Percentiles rank a stretch among this genome's conserved stretches.
Evolutionary conservation across 2,113 vertebrate genomes (phyloP).

Genomic region (Istiophorus platypterus): DNA sequence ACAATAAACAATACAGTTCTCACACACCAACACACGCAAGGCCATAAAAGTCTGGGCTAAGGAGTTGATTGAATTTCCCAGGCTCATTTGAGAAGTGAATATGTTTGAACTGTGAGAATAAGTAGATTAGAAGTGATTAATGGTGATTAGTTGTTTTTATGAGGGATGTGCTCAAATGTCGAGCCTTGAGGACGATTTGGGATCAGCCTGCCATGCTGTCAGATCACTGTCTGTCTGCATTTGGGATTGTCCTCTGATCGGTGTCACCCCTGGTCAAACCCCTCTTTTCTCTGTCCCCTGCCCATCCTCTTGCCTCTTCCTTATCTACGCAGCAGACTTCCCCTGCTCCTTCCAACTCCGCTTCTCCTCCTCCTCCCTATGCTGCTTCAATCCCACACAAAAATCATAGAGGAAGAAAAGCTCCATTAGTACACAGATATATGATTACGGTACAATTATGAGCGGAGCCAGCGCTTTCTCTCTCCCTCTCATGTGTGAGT

Average conservation of each 20-base stretch:
- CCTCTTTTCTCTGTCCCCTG: slow-evolving; percentile 17
- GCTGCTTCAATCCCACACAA: slow-evolving; percentile 13
- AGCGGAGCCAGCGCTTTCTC: background rate
- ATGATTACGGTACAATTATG: slow-evolving; percentile 19
- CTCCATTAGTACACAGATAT: slow-evolving; percentile 46
- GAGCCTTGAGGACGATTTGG: background rate
- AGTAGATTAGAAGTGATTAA: slow-evolving; percentile 35
- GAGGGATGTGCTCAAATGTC: slow-evolving; percentile 3
- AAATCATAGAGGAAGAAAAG: slow-evolving; percentile 41
- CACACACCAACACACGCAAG: slow-evolving; percentile 79
- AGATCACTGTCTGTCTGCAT: slow-evolving; percentile 50
- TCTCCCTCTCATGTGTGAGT: no score
- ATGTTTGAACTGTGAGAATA: slow-evolving; percentile 17
- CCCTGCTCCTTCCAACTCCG: slow-evolving; percentile 50
- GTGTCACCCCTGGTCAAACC: slow-evolving; percentile 38
- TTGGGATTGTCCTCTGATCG: slow-evolving; percentile 56
- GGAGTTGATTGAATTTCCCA: slow-evolving; percentile 63
- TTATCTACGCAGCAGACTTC: slow-evolving; percentile 80
- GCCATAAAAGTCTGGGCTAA: slow-evolving; percentile 44
- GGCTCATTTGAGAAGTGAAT: slow-evolving; percentile 20
- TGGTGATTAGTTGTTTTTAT: slow-evolving; percentile 32
- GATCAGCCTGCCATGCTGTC: slow-evolving; percentile 8
- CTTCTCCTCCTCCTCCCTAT: slow-evolving; percentile 24
- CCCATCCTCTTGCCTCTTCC: slow-evolving; percentile 57
- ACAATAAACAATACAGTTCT: slow-evolving; percentile 85